phyloP scores from a whole-genome alignment of 2,113 vertebrate genomes.

The Menura novaehollandiae region DNA sequence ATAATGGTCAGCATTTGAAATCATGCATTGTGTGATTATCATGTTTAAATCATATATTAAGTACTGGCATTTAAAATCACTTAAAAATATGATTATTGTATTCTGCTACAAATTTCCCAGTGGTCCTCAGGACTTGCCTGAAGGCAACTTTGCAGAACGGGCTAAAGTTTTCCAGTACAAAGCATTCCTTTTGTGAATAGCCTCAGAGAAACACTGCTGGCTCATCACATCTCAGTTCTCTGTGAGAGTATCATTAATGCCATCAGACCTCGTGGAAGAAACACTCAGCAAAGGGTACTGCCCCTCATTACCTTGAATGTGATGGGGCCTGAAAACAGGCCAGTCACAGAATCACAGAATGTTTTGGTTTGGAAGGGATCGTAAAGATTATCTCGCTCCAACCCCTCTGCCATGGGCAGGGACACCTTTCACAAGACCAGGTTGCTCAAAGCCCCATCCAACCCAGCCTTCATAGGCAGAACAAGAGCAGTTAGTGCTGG shows the following conservation, averaged over 20 bases:
- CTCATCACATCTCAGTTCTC: neutral
- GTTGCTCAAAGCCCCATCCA: neutral
- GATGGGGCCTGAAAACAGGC: neutral
- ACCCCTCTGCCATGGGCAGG: neutral
- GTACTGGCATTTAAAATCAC: neutral
- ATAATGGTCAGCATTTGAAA: neutral
- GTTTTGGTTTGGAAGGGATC: neutral
- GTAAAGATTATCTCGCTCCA: neutral
- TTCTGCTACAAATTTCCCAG: neutral
- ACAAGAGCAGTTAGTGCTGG: neutral
- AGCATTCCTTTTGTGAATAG: neutral
- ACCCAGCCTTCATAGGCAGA: fast-evolving
- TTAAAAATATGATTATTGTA: neutral
- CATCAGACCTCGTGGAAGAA: neutral
- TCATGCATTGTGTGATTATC: neutral
- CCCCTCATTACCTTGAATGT: neutral
- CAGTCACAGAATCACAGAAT: neutral
- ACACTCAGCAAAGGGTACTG: neutral
- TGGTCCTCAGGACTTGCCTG: neutral
- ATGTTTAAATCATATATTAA: neutral
- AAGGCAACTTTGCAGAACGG: neutral
- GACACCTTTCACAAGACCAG: neutral
- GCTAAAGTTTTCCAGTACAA: neutral
- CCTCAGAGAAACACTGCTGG: neutral
- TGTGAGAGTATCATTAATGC: neutral